Base-by-base conservation (phyloP, 2,113 vertebrate genomes). In the Centrocercus urophasianus region DNA sequence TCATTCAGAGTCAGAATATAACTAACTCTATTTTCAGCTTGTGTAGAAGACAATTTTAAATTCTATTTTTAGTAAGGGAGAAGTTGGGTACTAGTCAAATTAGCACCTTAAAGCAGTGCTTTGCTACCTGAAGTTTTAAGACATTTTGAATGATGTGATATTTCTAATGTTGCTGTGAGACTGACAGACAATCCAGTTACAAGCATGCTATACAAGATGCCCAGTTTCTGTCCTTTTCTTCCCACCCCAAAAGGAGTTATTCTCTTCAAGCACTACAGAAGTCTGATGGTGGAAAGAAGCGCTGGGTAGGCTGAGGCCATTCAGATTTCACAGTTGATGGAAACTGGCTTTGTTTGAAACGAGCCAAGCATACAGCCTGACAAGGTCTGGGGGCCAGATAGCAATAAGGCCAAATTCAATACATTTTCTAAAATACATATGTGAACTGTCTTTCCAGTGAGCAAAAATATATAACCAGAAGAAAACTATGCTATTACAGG, bases 41-140 rank as follows among this genome's bases (percentile, higher is more conserved):
- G 11, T 57, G 16, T 80, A 71, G 89, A 86, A 90, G 66, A 92
- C 83, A 63, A 89, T 59, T 93, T 91, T 83, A 86, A 25, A 70
- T 65, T 93, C 91, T 93, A 28, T 95, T 91, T 96, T 92, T 90
- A 95, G 71, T 63, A 80, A 72, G 70, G n/a, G 84, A 88, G 63
- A 64, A 63, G 43, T 78, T 89, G 83, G 48, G 42, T 95, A 93
- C 67, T 94, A 48, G 54, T 96, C 77, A 90, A 89, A 72, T 38
- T 84, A 78, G 50, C 21, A 64, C 43, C 86, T 81, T 34, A 28
- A 86, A 59, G 56, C 34, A 66, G 52, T 65, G 69, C 52, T 83
- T 57, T 34, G 63, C 59, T 70, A 24, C 21, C 24, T 45, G 42
- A 65, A 71, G 32, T 84, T 86, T 76, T 70, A 64, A 63, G 73